Base-by-base conservation (phyloP, 2,113 vertebrate species). In the Cariama cristata region DNA sequence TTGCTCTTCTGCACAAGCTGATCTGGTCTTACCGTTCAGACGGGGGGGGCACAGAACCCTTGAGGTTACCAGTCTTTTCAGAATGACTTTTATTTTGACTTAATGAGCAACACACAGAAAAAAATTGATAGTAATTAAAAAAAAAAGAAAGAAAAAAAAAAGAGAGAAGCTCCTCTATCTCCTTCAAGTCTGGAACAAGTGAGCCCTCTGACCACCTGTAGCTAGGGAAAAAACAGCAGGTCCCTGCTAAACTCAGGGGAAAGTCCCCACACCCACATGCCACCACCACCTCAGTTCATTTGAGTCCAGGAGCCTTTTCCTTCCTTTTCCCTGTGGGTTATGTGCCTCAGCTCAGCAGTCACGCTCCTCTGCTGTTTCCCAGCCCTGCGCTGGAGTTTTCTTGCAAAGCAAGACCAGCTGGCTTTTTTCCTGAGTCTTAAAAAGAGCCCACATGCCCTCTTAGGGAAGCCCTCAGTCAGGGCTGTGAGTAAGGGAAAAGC, bases 161-260 rank as follows among this genome's bases (percentile, higher is more conserved):
- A 52, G 55, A 64, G 38, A 94, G 52, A 94, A 96, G 82, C 69
- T 4, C 49, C 35, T 82, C 4, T 68, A 75, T 75, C 49, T 90
- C 49, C 71, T 93, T 76, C 71, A 68, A 40, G 75, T 66, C 58
- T 97, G 96, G 95, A 97, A 96, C 75, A 97, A 96, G 82, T 96
- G 93, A 97, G 88, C 79, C 35, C 67, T 93, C 44, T 76, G 55
- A 80, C 62, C 58, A 83, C 71, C 55, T 93, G 82, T 60, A 82
- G 27, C 66, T 88, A 90, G 58, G 92, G 82, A 75, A 95, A 97
- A 95, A 92, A 40, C 53, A 73, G 33, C 53, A 73, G 49, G 63
- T 72, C 62, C 66, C 44, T 93, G 79, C 71, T 88, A 90, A 93
- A 90, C 58, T 60, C 27, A 3, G 62, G 63, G 95, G 94, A 88